Percentiles rank a stretch among this genome's conserved stretches.
Conservation (phyloP, 2,113 vertebrate species). For the Silurus asotus region DNA sequence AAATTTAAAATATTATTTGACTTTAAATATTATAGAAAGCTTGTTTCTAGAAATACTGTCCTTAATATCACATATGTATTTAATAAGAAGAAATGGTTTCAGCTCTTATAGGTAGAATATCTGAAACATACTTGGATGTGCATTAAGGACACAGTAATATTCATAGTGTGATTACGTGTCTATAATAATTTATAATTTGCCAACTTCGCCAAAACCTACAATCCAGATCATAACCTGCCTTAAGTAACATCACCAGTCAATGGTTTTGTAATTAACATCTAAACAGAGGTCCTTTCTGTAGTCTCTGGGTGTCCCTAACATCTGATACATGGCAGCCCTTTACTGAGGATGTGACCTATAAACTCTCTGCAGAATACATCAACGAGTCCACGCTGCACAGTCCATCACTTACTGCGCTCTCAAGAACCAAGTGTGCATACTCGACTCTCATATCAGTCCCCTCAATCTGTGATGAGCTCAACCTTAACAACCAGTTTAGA, state of each 20-base stretch:
- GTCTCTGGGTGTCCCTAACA: background rate
- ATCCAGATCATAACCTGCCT: background rate
- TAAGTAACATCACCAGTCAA: background rate
- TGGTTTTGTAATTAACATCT: background rate
- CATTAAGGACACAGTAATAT: background rate
- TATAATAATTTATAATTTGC: background rate
- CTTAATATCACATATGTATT: background rate
- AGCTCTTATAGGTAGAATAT: background rate
- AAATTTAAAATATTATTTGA: background rate
- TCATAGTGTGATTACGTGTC: background rate
- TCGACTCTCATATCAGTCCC: background rate
- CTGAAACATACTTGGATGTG: background rate
- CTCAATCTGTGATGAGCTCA: background rate
- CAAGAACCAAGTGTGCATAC: background rate
- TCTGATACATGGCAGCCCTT: background rate
- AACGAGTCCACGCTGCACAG: background rate
- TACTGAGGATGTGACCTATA: slow-evolving; percentile 11
- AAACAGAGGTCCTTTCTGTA: background rate
- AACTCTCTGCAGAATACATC: background rate
- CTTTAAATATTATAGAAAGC: background rate
- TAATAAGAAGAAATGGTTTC: background rate
- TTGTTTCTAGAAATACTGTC: background rate
- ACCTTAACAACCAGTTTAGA: background rate
- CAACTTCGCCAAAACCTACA: background rate
- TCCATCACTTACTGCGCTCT: background rate